phyloP scores from a whole-genome alignment of 2,797 vertebrate species.

The Mormyrops attenuatus region DNA sequence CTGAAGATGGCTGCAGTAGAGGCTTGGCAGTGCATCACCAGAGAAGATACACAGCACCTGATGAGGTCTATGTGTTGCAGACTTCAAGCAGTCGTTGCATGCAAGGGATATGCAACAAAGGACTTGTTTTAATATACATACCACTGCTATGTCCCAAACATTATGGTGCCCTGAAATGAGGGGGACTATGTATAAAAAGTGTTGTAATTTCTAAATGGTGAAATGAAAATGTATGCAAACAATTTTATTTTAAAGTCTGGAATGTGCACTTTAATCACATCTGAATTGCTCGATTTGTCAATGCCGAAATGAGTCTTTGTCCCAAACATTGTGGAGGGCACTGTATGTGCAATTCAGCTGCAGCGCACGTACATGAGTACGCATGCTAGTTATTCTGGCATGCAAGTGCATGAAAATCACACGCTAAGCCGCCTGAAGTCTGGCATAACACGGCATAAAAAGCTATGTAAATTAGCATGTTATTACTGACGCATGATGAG shows the following conservation, averaged over 20 bases:
- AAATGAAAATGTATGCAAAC: not conserved
- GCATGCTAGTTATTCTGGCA: not conserved
- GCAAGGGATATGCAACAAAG: not conserved
- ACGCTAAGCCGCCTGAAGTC: not conserved
- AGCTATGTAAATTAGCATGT: not conserved
- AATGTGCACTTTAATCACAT: not conserved
- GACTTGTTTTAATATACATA: not conserved
- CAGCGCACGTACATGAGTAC: not conserved
- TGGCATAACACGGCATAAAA: not conserved
- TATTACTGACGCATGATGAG: not conserved
- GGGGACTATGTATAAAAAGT: no score
- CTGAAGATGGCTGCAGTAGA: not conserved
- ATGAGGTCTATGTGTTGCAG: not conserved
- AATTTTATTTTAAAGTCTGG: not conserved
- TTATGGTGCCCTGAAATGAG: no score
- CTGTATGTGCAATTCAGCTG: not conserved
- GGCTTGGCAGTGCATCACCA: not conserved
- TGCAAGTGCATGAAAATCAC: not conserved
- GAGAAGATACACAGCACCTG: not conserved
- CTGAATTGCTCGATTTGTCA: not conserved
- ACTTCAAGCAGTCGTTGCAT: not conserved
- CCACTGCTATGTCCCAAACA: no score
- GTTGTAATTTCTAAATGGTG: no score
- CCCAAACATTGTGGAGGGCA: not conserved
- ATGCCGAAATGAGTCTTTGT: not conserved